A percentile compares a stretch with the other conserved stretches of the same genome.
Conservation (phyloP, 1,140 invertebrate genomes). For the Pristionchus pacificus region DNA sequence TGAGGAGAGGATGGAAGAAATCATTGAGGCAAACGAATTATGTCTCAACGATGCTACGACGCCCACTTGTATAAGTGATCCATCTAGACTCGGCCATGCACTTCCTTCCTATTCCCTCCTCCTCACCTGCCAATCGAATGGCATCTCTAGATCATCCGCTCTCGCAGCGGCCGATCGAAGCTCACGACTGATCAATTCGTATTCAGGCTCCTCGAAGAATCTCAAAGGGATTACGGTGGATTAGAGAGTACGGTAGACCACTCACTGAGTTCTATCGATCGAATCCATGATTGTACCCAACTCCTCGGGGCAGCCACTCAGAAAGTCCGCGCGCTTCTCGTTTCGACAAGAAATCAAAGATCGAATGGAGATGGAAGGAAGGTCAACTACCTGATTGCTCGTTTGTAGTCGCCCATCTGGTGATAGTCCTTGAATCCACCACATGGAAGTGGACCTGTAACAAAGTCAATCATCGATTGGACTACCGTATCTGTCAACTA, state of each 20-base stretch:
- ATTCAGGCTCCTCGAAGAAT: slow-evolving; percentile 37
- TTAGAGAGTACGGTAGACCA: background rate
- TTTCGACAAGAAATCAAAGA: background rate
- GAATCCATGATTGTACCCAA: slow-evolving; percentile 33
- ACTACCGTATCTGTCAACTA: background rate
- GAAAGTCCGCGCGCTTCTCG: slow-evolving; percentile 20
- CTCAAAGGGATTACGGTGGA: slow-evolving; percentile 18
- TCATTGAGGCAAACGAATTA: too few relatives aligned
- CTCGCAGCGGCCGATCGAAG: slow-evolving; percentile 29
- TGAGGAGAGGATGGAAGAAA: background rate
- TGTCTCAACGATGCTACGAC: too few relatives aligned
- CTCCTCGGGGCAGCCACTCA: slow-evolving; percentile 32
- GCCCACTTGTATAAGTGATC: too few relatives aligned
- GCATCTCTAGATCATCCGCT: slow-evolving; percentile 25
- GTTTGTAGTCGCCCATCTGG: slow-evolving; percentile 39
- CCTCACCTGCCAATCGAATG: slow-evolving; percentile 36
- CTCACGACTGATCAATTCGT: slow-evolving; percentile 17
- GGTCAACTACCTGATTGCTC: background rate
- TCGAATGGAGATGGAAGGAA: background rate
- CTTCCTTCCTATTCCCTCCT: too few relatives aligned
- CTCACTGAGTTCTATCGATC: slow-evolving; percentile 23
- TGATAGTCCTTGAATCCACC: slow-evolving; percentile 34
- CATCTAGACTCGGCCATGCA: too few relatives aligned
- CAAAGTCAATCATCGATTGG: background rate
- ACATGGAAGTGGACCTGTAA: slow-evolving; percentile 40